Base-by-base conservation (phyloP, 2,113 vertebrate genomes). In the Rhynchomys soricoides region DNA sequence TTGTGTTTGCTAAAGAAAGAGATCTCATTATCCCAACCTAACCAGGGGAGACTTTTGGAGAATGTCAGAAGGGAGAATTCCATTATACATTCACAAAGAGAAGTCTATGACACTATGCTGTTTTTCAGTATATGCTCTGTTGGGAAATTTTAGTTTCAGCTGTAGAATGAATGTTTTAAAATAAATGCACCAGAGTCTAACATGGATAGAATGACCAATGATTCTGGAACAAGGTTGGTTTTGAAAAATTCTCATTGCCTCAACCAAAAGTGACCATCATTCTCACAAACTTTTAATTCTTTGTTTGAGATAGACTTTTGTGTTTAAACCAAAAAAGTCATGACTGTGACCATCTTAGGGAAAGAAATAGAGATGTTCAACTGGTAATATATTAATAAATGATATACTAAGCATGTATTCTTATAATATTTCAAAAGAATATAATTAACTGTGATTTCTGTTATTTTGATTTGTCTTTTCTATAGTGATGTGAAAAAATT, bases 1-100 rank as follows among this genome's bases (percentile, higher is more conserved):
- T 96, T 93, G 95, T 98, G 90, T 98, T 98, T 98, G 91, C 93
- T 62, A 92, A 97, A 96, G 95, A 98, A 98, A 97, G 50, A 89
- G 57, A 98, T 95, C 62, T 98, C 96, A 97, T 98, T 98, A 97
- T 97, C 98, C 88, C 71, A 96, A 17, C 90, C 40, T 97, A 77
- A 95, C 82, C 87, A 96, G 52, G 16, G 90, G 71, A 96, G 82
- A 96, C 78, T 37, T 71, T 40, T 64, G 52, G 66, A 93, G 3
- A 3, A 85, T 22, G 50, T 73, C 74, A 95, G 50, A 34, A 93
- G 66, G 37, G 40, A 87, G 5, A 93, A 79, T 37, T 34, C 45
- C 70, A 96, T 96, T 97, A 1, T 16, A 73, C 10, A 91, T 11
- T 15, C 68, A 68, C 40, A 45, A 87, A 90, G 48, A 90, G 31